Percentiles rank a stretch among this genome's conserved stretches.
Conservation (phyloP, 2,888 invertebrate genomes). For the Molorchus minor region DNA sequence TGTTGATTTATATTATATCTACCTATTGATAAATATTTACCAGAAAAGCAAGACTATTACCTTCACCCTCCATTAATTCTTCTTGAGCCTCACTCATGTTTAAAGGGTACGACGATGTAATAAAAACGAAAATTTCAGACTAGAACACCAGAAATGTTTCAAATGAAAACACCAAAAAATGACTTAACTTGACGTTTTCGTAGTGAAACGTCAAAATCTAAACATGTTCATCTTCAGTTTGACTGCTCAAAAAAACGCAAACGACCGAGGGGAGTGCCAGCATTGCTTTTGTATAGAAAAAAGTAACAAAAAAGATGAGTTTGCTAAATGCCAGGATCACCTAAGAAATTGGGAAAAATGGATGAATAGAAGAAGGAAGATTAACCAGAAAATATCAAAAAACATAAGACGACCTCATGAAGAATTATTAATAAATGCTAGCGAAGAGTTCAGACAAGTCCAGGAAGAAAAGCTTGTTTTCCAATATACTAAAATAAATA, state of each 20-base stretch:
- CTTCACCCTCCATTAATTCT: neutral
- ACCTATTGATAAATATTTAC: neutral
- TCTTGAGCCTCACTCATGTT: neutral
- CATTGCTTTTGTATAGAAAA: neutral
- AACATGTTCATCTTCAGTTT: too few species aligned
- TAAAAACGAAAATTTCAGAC: neutral
- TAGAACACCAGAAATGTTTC: neutral
- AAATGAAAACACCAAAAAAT: neutral
- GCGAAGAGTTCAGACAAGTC: conserved; percentile 46
- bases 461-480: conserved; percentile 52
- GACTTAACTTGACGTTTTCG: neutral
- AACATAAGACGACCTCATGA: conserved; percentile 43
- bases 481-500: conserved; percentile 52
- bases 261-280: neutral
- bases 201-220: conserved; percentile 1
- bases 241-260: neutral
- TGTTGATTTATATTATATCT: neutral
- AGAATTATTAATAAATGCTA: conserved; percentile 52
- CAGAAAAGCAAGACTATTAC: neutral
- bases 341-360: conserved; percentile 55
- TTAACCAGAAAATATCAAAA: conserved; percentile 45
- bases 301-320: neutral
- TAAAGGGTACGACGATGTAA: neutral
- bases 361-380: conserved; percentile 49
- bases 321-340: conserved; percentile 33